Evolutionary conservation across 1,140 invertebrate genomes (phyloP).

Genomic region (Venturia canescens): DNA sequence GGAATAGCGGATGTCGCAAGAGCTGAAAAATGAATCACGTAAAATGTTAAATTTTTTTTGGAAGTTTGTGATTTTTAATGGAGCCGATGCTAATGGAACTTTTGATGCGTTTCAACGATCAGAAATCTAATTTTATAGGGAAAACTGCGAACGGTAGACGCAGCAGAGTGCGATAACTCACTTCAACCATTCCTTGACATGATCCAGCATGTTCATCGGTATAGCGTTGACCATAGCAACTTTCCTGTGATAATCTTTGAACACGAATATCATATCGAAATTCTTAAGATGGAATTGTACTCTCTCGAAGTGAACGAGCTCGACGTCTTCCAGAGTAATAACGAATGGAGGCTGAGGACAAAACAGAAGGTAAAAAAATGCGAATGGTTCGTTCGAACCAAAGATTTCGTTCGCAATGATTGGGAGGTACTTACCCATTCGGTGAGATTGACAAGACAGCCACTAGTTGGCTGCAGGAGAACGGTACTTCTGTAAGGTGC

Average conservation of each 20-base stretch:
- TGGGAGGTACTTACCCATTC: slow-evolving; percentile 87
- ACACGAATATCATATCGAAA: slow-evolving; percentile 99
- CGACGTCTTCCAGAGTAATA: slow-evolving; percentile 97
- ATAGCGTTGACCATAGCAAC: slow-evolving; percentile 98
- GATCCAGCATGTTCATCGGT: slow-evolving; percentile 98
- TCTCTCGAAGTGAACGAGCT: slow-evolving; percentile 98
- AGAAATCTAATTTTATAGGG: too few relatives aligned
- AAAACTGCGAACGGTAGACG: too few relatives aligned
- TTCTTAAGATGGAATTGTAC: slow-evolving; percentile 99
- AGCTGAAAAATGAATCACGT: slow-evolving; percentile 80
- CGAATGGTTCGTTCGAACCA: slow-evolving; percentile 38
- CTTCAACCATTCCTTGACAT: slow-evolving; percentile 99
- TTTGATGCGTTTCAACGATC: too few relatives aligned
- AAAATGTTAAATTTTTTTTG: too few relatives aligned
- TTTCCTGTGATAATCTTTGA: slow-evolving; percentile 98
- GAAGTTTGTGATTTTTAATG: too few relatives aligned
- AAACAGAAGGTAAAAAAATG: slow-evolving; percentile 37
- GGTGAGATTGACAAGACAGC: slow-evolving; percentile 97
- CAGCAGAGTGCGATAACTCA: slow-evolving; percentile 75
- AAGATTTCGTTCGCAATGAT: neutral
- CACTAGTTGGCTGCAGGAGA: slow-evolving; percentile 96
- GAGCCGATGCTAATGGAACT: too few relatives aligned
- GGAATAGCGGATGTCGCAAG: slow-evolving; percentile 97
- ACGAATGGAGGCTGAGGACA: slow-evolving; percentile 94
- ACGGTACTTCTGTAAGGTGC: slow-evolving; percentile 98